Evolutionary conservation across 2,888 invertebrate species (phyloP).

Genomic region (Luperina testacea): DNA sequence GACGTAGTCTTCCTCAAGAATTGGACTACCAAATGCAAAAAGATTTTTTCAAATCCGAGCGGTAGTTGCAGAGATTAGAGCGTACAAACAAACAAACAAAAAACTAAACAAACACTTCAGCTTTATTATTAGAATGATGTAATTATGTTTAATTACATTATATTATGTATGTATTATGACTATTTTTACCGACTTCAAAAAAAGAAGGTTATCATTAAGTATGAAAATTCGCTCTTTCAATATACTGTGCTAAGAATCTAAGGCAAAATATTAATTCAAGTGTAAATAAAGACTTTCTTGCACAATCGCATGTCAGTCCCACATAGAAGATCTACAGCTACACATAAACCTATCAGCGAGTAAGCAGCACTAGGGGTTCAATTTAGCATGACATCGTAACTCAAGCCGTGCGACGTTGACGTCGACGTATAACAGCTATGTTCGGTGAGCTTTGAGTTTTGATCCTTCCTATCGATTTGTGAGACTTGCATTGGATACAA

Average conservation of each 20-base stretch:
- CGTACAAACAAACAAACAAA: no score
- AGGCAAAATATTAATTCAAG: background rate
- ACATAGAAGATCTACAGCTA: constrained; percentile 16
- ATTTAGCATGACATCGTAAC: constrained; percentile 71
- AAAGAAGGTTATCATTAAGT: no score
- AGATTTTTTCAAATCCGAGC: no score
- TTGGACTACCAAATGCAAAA: no score
- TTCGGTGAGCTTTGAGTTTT: constrained; percentile 63
- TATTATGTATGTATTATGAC: no score
- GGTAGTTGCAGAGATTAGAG: no score
- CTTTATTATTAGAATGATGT: no score
- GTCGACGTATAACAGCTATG: constrained; percentile 57
- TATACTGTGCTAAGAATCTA: background rate
- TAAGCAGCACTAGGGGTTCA: constrained; percentile 61
- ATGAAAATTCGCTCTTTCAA: background rate
- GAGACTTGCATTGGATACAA: constrained; percentile 20
- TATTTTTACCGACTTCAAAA: no score
- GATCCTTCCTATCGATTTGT: constrained; percentile 61
- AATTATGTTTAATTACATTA: no score
- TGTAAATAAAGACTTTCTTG: constrained; percentile 2
- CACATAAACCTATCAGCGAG: constrained; percentile 48
- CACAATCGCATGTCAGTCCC: background rate
- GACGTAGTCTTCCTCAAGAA: no score
- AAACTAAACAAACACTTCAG: no score
- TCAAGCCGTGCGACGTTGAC: constrained; percentile 66